Evolutionary conservation across 2,113 vertebrate species (phyloP).

Genomic region (Grus americana): DNA sequence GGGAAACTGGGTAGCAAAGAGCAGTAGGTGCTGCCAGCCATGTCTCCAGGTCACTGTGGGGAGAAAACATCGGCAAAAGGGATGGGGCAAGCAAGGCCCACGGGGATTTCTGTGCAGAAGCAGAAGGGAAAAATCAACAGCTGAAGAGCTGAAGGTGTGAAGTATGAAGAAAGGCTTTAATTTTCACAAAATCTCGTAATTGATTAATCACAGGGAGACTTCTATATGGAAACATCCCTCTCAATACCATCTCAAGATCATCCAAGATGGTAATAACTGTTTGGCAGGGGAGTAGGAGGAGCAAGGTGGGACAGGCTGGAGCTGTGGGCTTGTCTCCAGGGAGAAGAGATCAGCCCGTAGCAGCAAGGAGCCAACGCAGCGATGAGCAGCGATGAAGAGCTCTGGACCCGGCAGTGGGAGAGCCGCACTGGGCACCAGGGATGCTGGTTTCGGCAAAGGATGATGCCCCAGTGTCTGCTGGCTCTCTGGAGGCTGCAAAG

Average conservation of each 20-base stretch:
- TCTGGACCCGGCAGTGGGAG: rapidly evolving
- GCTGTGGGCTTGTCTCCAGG: not conserved
- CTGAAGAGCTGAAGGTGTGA: not conserved
- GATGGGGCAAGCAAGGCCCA: not conserved
- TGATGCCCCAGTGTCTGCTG: not conserved
- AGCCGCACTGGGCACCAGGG: rapidly evolving
- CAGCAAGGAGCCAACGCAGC: not conserved
- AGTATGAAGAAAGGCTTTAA: constrained; percentile 4
- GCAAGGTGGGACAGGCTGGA: not conserved
- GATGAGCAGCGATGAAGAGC: rapidly evolving
- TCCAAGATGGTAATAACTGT: not conserved
- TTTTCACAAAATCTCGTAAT: not conserved
- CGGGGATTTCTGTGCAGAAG: not conserved
- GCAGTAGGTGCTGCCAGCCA: not conserved
- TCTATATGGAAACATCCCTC: not conserved
- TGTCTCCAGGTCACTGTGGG: not conserved
- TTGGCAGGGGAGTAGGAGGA: not conserved
- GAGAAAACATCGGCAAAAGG: not conserved
- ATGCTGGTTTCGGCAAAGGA: not conserved
- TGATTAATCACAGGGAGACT: not conserved
- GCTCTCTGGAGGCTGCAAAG: not conserved
- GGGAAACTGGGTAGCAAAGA: not conserved
- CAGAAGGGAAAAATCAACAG: not conserved
- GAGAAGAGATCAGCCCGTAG: not conserved
- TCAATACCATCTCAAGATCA: not conserved